These are phyloP conservation scores for Coelopa frigida DNA, from an alignment of 1,140 invertebrate genomes.

Conservation along the genomic window DNA sequence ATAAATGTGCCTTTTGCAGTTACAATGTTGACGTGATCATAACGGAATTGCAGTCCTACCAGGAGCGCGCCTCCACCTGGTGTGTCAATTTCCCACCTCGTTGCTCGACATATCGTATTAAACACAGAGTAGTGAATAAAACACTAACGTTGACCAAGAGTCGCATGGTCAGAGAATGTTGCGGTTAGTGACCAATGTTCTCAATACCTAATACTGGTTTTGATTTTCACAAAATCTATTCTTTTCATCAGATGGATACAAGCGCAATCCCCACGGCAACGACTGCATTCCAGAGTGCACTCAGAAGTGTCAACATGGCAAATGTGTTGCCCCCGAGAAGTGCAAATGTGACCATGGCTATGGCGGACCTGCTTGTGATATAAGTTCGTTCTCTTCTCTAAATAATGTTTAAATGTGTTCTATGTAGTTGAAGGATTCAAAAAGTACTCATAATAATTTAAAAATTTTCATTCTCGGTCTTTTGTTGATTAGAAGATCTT, in stretches of 20 bases:
- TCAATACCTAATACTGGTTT: neutral
- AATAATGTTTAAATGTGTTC: neutral
- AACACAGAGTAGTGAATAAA: slow-evolving; percentile 63
- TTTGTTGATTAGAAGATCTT: too few relatives aligned
- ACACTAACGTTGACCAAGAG: slow-evolving; percentile 64
- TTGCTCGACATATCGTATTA: slow-evolving; percentile 78
- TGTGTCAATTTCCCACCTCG: slow-evolving; percentile 76
- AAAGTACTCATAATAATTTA: too few relatives aligned
- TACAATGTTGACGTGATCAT: slow-evolving; percentile 46
- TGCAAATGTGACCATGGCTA: slow-evolving; percentile 83
- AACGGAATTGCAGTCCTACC: slow-evolving; percentile 71
- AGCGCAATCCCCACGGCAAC: slow-evolving; percentile 52
- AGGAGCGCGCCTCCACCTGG: slow-evolving; percentile 70
- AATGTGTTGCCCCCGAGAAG: slow-evolving; percentile 73
- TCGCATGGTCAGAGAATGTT: slow-evolving; percentile 74
- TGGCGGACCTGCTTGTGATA: slow-evolving; percentile 78
- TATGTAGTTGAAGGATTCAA: too few relatives aligned
- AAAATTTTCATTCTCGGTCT: too few relatives aligned
- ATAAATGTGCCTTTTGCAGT: slow-evolving; percentile 7
- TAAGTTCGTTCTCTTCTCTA: slow-evolving; percentile 61
- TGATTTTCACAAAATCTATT: slow-evolving; percentile 2
- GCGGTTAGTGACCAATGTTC: slow-evolving; percentile 48
- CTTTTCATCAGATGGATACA: slow-evolving; percentile 55
- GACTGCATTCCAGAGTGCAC: slow-evolving; percentile 73
- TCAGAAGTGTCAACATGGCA: slow-evolving; percentile 73